These are phyloP conservation scores for Synanthedon vespiformis DNA, from an alignment of 2,888 invertebrate genomes.

Conservation along the genomic window DNA sequence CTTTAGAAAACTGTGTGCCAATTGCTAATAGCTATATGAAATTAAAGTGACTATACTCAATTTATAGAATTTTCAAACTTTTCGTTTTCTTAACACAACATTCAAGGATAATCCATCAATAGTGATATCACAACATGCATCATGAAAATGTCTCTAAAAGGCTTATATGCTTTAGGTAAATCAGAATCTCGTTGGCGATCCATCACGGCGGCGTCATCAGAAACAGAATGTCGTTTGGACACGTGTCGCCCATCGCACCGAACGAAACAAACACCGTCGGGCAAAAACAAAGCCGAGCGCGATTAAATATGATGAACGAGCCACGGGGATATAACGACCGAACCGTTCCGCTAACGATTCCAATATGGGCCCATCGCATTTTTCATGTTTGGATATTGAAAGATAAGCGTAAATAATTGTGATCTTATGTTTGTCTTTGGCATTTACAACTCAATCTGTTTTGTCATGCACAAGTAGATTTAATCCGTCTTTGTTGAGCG, in stretches of 20 bases:
- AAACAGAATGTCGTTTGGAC: constrained; percentile 34
- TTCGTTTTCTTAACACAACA: no score
- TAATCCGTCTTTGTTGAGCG: no score
- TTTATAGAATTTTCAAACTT: no score
- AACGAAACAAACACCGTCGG: constrained; percentile 18
- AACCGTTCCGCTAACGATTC: constrained; percentile 50
- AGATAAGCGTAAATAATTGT: neutral
- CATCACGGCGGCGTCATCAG: constrained; percentile 18
- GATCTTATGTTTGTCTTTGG: neutral
- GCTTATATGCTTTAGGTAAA: neutral
- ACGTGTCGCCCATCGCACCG: constrained; percentile 35
- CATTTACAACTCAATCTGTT: neutral
- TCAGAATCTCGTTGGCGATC: constrained; percentile 1
- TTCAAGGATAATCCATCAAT: no score
- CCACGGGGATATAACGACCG: constrained; percentile 41
- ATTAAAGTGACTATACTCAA: no score
- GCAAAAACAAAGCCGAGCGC: constrained; percentile 30
- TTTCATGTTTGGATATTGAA: constrained; percentile 23
- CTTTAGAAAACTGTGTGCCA: no score
- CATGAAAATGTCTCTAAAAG: constrained; percentile 3
- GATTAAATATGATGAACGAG: constrained; percentile 60
- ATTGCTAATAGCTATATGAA: no score
- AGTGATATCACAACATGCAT: neutral
- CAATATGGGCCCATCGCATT: constrained; percentile 31
- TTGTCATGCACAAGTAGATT: no score